Evolutionary conservation across 1,140 invertebrate genomes (phyloP), one percentile per base, ranked within the genome.

Genomic region (Cyphomyrmex costatus): DNA sequence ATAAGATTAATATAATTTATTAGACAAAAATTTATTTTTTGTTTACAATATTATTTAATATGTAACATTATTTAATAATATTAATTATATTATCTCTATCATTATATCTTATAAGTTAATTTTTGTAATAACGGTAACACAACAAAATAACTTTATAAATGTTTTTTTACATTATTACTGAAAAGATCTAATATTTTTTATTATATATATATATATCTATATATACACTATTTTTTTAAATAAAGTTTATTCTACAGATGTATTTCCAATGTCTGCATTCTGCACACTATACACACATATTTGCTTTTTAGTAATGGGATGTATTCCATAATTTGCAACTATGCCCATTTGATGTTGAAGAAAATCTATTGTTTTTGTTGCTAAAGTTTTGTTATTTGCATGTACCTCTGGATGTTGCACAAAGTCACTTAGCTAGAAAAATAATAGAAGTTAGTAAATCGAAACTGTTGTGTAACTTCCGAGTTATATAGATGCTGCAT

Each of bases 361-460:
- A 89, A 96, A 96, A 79, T 97, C 96, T 19, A 97, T 91, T 92
- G 96, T 97, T 90, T 96, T 96, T 74, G 95, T 93, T 8, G 97
- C 96, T 88, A 98, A 95, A 73, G 96, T 95, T 86, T 96, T 96
- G 93, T 98, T 98, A 36, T 97, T 96, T 79, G 97, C 96, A 89
- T 98, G 97, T 8, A 98, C 97, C 88, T 97, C 94, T 6, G 97
- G 96, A 96, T 98, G 96, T 36, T 95, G 93, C 19, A 96, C 91
- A 92, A 97, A 98, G 88, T 98, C 97, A 49, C 97, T 96, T 42
- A 98, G 80, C 96, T 97, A 89, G n/a, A 94, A 95, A 77, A 80
- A 93, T 58, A 91, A 86, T 82, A 88, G 56, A 19, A 70, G 42
- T 33, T 61, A 70, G 16, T 53, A n/a, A 53, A n/a, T 46, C 46